phyloP scores from a whole-genome alignment of 2,888 invertebrate genomes.

The Amphipyra berbera region DNA sequence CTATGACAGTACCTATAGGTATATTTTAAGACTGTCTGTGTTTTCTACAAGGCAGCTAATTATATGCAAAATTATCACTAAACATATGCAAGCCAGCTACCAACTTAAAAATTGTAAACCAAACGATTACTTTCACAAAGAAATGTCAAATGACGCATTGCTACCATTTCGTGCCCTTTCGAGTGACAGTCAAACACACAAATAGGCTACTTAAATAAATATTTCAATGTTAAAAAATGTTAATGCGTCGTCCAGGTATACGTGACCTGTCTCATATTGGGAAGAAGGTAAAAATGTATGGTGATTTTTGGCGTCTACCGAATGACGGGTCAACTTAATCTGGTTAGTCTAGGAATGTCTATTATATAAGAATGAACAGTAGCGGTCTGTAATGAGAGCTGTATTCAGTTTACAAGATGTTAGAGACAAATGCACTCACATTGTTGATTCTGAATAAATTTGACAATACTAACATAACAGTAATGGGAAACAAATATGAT shows the following conservation, averaged over 20 bases:
- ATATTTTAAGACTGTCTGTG: no score
- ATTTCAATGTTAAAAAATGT: constrained; percentile 77
- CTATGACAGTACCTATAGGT: no score
- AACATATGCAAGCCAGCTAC: constrained; percentile 40
- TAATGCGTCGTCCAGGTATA: constrained; percentile 59
- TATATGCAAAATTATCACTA: constrained; percentile 41
- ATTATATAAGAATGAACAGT: constrained; percentile 56
- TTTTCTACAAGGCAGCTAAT: constrained; percentile 2
- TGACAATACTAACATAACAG: constrained; percentile 39
- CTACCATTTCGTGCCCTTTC: constrained; percentile 73
- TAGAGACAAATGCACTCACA: constrained; percentile 41
- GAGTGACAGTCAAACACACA: constrained; percentile 71
- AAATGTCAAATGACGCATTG: constrained; percentile 67
- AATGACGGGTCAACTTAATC: constrained; percentile 30
- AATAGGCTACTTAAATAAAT: constrained; percentile 82
- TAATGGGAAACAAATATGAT: constrained; percentile 33
- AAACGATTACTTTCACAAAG: constrained; percentile 61
- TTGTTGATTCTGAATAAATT: constrained; percentile 58
- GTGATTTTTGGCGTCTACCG: constrained; percentile 8
- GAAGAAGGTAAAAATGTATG: constrained; percentile 24
- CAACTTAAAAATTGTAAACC: constrained; percentile 49
- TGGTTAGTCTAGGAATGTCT: constrained; percentile 53
- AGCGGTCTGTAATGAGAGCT: constrained; percentile 57
- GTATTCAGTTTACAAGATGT: constrained; percentile 52
- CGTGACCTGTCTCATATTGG: constrained; percentile 48